Conservation (phyloP, 2,113 vertebrate species). For the Grantiella picta region DNA sequence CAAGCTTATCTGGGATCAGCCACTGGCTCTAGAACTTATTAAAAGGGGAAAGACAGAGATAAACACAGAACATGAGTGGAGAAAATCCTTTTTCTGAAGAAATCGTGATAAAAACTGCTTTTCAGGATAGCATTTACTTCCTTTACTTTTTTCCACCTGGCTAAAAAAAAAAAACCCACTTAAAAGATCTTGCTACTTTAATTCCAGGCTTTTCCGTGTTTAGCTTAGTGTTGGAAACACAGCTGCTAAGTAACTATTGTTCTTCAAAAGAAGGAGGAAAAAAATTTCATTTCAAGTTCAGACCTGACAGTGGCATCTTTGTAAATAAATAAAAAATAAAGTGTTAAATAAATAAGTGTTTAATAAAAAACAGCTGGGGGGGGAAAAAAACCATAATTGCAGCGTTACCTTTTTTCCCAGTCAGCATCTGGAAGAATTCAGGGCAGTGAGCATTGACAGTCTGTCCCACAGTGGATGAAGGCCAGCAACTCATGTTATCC, state of each 20-base stretch:
- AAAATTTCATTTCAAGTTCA: neutral
- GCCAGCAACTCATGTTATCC: slow-evolving; percentile 92
- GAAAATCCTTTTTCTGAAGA: neutral
- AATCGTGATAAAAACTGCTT: neutral
- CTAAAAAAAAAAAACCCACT: neutral
- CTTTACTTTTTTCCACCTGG: neutral
- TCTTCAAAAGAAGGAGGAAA: neutral
- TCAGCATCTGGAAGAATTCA: slow-evolving; percentile 74
- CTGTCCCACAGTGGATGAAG: slow-evolving; percentile 74
- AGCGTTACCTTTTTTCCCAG: slow-evolving; percentile 74
- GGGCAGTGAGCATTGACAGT: slow-evolving; percentile 82
- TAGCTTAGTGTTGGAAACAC: neutral
- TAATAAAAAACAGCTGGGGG: neutral
- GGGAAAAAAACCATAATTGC: neutral
- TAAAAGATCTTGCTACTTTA: neutral
- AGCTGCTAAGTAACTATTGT: fast-evolving
- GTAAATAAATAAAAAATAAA: neutral
- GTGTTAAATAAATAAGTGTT: neutral
- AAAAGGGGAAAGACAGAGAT: neutral
- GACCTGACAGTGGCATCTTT: neutral
- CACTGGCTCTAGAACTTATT: neutral
- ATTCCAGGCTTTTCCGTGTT: neutral
- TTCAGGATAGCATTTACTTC: neutral
- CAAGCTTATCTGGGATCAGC: neutral
- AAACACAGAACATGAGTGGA: neutral